phyloP scores from a whole-genome alignment of 1,140 invertebrate species.

The Leptoteleia sp. region DNA sequence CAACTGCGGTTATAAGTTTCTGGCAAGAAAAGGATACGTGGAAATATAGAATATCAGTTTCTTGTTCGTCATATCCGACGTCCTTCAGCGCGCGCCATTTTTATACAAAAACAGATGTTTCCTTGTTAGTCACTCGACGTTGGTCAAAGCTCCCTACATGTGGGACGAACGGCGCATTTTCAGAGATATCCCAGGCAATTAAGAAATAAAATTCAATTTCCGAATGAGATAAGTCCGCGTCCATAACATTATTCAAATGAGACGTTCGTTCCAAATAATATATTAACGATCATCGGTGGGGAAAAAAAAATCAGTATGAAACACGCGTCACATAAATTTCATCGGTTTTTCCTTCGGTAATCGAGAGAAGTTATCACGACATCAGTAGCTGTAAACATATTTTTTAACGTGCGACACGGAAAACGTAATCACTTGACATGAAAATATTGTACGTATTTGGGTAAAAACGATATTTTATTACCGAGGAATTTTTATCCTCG shows the following conservation, averaged over 20 bases:
- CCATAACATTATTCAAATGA: slow-evolving; percentile 48
- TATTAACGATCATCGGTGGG: slow-evolving; percentile 24
- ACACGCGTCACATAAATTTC: slow-evolving; percentile 32
- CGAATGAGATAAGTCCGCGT: slow-evolving; percentile 21
- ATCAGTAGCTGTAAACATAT: slow-evolving; percentile 54
- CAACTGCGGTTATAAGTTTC: slow-evolving; percentile 27
- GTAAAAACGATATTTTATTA: slow-evolving; percentile 31
- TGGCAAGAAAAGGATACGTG: slow-evolving; percentile 14
- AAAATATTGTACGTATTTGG: slow-evolving; percentile 22
- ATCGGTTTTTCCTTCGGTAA: slow-evolving; percentile 22
- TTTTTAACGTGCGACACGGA: slow-evolving; percentile 30
- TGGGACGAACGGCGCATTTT: slow-evolving; percentile 29
- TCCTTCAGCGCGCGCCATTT: slow-evolving; percentile 33
- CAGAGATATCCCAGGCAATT: slow-evolving; percentile 38
- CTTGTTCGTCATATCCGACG: slow-evolving; percentile 29
- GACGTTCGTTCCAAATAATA: slow-evolving; percentile 28
- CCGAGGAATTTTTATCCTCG: slow-evolving; percentile 10
- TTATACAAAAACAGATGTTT: slow-evolving; percentile 56
- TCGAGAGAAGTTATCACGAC: slow-evolving; percentile 21
- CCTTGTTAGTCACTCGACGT: slow-evolving; percentile 36
- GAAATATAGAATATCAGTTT: slow-evolving; percentile 35
- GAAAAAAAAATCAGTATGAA: slow-evolving; percentile 2
- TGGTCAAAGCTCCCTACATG: slow-evolving; percentile 32
- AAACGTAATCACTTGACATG: slow-evolving; percentile 24
- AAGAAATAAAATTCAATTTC: slow-evolving; percentile 58